Evolutionary conservation across 2,113 vertebrate species (phyloP).

Genomic region (Tragelaphus imberbis): DNA sequence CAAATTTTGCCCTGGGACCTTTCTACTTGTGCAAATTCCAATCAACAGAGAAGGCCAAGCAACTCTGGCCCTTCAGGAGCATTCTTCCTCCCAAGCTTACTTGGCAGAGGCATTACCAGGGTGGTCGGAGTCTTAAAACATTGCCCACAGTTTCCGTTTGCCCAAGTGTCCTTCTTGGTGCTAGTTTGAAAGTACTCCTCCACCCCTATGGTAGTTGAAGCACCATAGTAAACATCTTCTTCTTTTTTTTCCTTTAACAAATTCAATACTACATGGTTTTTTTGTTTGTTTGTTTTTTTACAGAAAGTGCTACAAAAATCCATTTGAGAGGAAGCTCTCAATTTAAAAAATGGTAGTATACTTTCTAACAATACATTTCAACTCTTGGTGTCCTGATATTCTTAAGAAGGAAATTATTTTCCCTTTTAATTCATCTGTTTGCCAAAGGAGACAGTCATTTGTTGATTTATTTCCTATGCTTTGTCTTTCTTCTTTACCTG

Average conservation of each 20-base stretch:
- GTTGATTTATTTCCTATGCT: conserved; percentile 51
- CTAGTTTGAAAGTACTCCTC: conserved; percentile 7
- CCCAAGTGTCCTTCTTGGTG: neutral
- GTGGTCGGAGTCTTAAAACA: neutral
- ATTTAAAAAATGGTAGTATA: neutral
- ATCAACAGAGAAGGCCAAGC: conserved; percentile 38
- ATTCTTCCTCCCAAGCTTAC: conserved; percentile 17
- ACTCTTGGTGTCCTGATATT: neutral
- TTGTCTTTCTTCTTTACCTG: conserved; percentile 40
- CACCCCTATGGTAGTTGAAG: neutral
- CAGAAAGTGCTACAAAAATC: conserved; percentile 19
- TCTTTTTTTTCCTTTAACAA: neutral
- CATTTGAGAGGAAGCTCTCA: neutral
- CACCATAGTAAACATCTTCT: neutral
- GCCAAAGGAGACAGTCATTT: conserved; percentile 32
- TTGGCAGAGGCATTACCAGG: conserved; percentile 10
- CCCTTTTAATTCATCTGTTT: conserved; percentile 36
- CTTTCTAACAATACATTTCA: neutral
- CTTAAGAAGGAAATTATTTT: conserved; percentile 48
- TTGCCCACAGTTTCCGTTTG: conserved; percentile 1
- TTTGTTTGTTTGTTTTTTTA: neutral
- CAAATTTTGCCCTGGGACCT: conserved; percentile 74
- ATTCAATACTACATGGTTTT: neutral
- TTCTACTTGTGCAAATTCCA: conserved; percentile 28
- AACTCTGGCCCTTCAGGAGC: neutral